A percentile compares a stretch with the other conserved stretches of the same genome.
These are phyloP conservation scores for Callochromis pleurospilus DNA, from an alignment of 2,113 vertebrate species.

Conservation along the genomic window DNA sequence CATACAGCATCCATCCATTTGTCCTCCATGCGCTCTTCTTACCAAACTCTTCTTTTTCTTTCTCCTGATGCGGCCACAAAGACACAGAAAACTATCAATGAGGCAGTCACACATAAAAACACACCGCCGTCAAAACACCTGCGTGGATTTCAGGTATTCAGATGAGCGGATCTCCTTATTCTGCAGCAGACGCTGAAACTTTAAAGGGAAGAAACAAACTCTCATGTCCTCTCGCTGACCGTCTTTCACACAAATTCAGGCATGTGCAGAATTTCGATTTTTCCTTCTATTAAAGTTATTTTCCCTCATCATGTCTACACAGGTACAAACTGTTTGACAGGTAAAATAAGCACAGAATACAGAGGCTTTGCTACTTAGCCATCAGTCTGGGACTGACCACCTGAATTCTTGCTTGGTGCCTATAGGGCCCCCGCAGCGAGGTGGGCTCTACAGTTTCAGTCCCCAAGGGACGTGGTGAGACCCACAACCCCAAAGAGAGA, in stretches of 20 bases:
- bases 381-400: neutral
- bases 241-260: neutral
- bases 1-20: slow-evolving; percentile 59
- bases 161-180: neutral
- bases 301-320: neutral
- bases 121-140: neutral
- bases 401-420: slow-evolving; percentile 41
- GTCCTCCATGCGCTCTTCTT: slow-evolving; percentile 43
- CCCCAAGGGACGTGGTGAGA: slow-evolving; percentile 17
- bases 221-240: neutral
- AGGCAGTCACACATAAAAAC: neutral
- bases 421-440: slow-evolving; percentile 51
- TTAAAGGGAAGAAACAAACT: slow-evolving; percentile 8
- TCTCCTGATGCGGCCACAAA: slow-evolving; percentile 1
- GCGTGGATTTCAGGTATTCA: neutral
- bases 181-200: neutral
- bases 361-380: neutral
- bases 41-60: slow-evolving; percentile 46
- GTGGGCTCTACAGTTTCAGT: slow-evolving; percentile 21
- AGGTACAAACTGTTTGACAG: neutral
- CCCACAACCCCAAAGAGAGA: neutral
- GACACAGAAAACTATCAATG: neutral
- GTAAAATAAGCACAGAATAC: neutral
- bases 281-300: slow-evolving; percentile 4
- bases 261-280: neutral